Percentiles rank a stretch among this genome's conserved stretches.
Evolutionary conservation across 2,113 vertebrate species (phyloP).

Genomic region (Amphilophus citrinellus): DNA sequence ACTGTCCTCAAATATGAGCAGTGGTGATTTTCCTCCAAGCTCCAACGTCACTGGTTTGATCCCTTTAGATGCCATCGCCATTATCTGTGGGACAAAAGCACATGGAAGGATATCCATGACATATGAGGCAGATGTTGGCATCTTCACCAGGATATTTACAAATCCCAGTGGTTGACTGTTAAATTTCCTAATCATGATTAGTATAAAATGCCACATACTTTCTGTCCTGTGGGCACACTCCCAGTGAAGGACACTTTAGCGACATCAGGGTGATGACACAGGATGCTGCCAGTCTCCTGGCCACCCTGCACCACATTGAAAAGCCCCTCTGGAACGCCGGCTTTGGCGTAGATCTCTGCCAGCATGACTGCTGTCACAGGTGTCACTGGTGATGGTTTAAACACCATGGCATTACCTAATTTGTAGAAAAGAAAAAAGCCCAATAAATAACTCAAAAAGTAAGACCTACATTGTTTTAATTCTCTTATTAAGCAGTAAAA

Average conservation of each 20-base stretch:
- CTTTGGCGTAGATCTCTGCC: slow-evolving; percentile 90
- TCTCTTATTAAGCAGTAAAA: background rate
- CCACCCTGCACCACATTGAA: slow-evolving; percentile 94
- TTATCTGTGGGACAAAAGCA: slow-evolving; percentile 81
- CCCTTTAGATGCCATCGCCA: slow-evolving; percentile 91
- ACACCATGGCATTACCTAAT: slow-evolving; percentile 96
- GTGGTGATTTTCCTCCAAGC: slow-evolving; percentile 95
- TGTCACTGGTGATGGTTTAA: slow-evolving; percentile 95
- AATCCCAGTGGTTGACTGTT: background rate
- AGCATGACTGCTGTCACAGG: slow-evolving; percentile 88
- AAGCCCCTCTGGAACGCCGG: slow-evolving; percentile 90
- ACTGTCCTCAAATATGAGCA: slow-evolving; percentile 93
- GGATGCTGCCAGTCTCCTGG: slow-evolving; percentile 88
- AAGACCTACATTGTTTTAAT: background rate
- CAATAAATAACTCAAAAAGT: background rate
- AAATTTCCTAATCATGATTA: background rate
- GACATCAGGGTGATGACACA: slow-evolving; percentile 90
- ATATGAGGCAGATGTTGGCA: background rate
- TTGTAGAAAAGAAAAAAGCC: background rate
- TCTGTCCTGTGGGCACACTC: slow-evolving; percentile 92
- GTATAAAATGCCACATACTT: slow-evolving; percentile 77
- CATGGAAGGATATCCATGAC: background rate
- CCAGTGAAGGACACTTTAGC: slow-evolving; percentile 98
- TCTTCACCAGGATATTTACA: background rate
- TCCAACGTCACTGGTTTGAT: slow-evolving; percentile 95